These are phyloP conservation scores for Clanis bilineata DNA, from an alignment of 2,888 invertebrate genomes.

Conservation along the genomic window DNA sequence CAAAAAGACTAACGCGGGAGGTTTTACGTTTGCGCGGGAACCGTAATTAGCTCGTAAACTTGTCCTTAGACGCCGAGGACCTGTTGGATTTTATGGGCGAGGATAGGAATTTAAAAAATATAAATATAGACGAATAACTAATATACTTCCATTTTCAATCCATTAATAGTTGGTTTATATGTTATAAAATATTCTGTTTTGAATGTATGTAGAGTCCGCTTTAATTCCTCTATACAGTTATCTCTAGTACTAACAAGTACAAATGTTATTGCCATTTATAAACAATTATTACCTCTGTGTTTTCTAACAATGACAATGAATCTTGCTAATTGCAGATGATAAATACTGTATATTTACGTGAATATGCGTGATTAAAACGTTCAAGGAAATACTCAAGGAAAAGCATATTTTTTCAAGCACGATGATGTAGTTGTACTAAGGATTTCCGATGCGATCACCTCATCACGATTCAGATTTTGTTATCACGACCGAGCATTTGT, in stretches of 20 bases:
- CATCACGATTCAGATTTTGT: not conserved
- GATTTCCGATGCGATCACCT: constrained; percentile 14
- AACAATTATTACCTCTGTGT: not conserved
- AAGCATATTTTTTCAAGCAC: constrained; percentile 1
- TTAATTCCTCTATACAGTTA: no score
- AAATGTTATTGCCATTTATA: not conserved
- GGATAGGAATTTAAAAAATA: not conserved
- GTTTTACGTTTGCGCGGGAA: constrained; percentile 16
- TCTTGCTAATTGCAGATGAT: not conserved
- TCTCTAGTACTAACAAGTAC: not conserved
- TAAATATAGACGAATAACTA: no score
- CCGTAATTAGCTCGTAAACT: constrained; percentile 25
- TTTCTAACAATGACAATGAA: not conserved
- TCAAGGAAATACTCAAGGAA: constrained; percentile 18
- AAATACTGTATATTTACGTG: not conserved
- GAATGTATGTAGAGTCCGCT: no score
- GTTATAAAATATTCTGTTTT: no score
- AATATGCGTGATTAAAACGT: constrained; percentile 11
- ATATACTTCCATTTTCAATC: no score
- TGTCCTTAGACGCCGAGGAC: not conserved
- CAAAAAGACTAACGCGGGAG: constrained; percentile 27
- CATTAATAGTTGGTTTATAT: no score
- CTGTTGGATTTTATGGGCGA: not conserved
- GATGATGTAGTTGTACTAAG: constrained; percentile 11
- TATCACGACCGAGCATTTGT: constrained; percentile 8